These are phyloP conservation scores for Staurois parvus DNA, from an alignment of 2,797 vertebrate species.

Conservation along the genomic window DNA sequence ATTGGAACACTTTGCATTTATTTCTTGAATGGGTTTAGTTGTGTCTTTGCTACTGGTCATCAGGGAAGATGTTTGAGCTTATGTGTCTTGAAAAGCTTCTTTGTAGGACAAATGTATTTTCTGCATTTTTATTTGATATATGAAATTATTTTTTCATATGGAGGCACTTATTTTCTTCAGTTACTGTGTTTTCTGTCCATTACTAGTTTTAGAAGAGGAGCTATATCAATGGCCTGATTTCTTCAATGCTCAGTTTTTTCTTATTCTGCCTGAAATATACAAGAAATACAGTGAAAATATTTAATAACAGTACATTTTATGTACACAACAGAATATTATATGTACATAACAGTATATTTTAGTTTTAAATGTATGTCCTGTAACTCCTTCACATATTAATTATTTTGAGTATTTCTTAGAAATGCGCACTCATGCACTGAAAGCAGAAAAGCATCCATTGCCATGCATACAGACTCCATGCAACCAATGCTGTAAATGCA, in stretches of 20 bases:
- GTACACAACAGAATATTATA: no score
- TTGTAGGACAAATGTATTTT: background rate
- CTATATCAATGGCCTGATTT: background rate
- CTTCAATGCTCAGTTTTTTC: background rate
- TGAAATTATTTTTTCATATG: background rate
- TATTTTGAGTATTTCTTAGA: background rate
- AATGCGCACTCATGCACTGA: background rate
- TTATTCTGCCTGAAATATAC: constrained; percentile 1
- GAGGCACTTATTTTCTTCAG: no score
- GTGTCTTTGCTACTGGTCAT: constrained; percentile 37
- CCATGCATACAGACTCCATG: no score
- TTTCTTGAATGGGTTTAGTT: background rate
- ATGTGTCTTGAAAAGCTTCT: background rate
- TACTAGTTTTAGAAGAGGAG: no score
- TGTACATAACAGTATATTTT: no score
- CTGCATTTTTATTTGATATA: background rate
- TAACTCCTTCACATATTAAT: no score
- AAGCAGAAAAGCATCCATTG: no score
- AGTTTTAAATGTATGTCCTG: background rate
- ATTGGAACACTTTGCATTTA: constrained; percentile 2
- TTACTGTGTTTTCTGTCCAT: background rate
- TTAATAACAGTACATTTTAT: no score
- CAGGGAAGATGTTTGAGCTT: background rate
- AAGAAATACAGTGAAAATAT: background rate
- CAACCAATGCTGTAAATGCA: no score